Percentiles rank a stretch among this genome's conserved stretches.
These are phyloP conservation scores for Acridotheres tristis DNA, from an alignment of 2,797 vertebrate species.

Conservation along the genomic window DNA sequence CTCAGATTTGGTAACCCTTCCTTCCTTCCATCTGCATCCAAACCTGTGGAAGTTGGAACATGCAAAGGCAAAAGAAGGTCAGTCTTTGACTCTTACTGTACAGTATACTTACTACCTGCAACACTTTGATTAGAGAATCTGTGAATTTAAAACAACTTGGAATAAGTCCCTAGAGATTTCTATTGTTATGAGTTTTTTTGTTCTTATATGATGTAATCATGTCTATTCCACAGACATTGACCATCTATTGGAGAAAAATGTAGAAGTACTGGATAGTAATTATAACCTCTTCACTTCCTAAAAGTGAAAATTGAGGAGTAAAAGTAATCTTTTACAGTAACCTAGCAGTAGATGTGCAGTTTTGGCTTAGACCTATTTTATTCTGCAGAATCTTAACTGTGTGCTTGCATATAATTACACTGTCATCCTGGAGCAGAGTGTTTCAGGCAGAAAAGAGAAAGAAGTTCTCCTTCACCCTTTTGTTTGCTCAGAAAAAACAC, in stretches of 20 bases:
- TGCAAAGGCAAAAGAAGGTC: background rate
- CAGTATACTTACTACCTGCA: background rate
- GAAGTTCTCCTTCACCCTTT: background rate
- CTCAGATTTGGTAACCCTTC: conserved; percentile 77
- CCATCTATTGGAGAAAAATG: background rate
- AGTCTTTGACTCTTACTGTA: background rate
- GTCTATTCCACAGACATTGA: background rate
- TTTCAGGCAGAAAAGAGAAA: background rate
- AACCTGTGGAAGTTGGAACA: background rate
- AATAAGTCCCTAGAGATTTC: background rate
- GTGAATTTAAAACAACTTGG: background rate
- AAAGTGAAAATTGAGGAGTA: background rate
- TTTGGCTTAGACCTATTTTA: background rate
- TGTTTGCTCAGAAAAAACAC: background rate
- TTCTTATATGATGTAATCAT: background rate
- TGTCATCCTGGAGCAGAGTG: background rate
- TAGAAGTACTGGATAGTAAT: background rate
- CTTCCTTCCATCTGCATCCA: conserved; percentile 82
- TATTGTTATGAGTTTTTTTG: background rate
- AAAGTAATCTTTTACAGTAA: background rate
- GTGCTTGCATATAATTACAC: background rate
- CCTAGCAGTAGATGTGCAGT: background rate
- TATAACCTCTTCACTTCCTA: background rate
- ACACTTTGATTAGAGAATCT: background rate
- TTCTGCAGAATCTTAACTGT: background rate